Evolutionary conservation across 2,888 invertebrate species (phyloP), one percentile per base, ranked within the genome.

Genomic region (Actias luna): DNA sequence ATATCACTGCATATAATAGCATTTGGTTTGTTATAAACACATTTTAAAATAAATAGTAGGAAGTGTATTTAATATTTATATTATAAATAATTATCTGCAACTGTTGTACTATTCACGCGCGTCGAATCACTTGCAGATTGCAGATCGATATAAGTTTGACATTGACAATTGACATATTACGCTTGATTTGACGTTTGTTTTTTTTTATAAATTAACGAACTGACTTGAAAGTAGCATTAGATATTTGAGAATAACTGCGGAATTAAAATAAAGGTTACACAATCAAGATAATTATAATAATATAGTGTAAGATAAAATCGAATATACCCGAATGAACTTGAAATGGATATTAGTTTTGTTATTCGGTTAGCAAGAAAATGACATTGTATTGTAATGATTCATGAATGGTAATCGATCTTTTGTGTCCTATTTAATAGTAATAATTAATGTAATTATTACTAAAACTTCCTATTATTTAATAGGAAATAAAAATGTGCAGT

Each of bases 271-370:
- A 68, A 58, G 35, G 14, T 50, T 46, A 16, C 29, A 27, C 12
- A 35, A 31, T 25, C 46, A 27, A 57, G 57, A 61, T 61, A 5
- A 35, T 55, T 33, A 35, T 36, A 59, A 33, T 59, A 31, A 35
- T 12, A 68, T 65, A 65, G 66, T 71, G 64, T 69, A 66, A 12
- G 46, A 12, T 68, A 71, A 66, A 27, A 63, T 65, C 29, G 63
- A 59, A 68, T 74, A 74, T 69, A 62, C 62, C 63, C 62, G 69
- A 69, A 64, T 76, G 69, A 72, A 75, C 71, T 69, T 69, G 68
- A 73, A 72, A 70, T 74, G 65, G 65, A 63, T 64, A 69, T 68
- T n/a, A 18, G 39, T 59, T 66, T 60, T n/a, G n/a, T 27, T 27
- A 39, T 59, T 39, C 36, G 39, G 61, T 57, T 61, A 58, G 58